A percentile compares a stretch with the other conserved stretches of the same genome.
These are phyloP conservation scores for Cheirogaleus major DNA, from an alignment of 2,797 vertebrate genomes.

Conservation along the genomic window DNA sequence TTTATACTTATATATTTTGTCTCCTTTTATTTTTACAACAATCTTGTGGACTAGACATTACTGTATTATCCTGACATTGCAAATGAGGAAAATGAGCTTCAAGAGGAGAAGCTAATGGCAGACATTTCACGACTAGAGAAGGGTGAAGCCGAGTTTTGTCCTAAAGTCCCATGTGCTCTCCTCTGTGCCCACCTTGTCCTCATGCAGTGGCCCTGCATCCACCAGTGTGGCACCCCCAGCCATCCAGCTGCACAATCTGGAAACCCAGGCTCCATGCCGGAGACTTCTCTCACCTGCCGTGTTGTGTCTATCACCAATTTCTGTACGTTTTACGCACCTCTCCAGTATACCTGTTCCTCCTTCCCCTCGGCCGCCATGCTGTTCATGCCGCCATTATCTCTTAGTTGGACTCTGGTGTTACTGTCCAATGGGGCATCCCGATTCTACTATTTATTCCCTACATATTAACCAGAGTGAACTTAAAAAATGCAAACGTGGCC, in stretches of 20 bases:
- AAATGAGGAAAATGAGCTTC: neutral
- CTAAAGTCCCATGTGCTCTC: neutral
- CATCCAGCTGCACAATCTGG: neutral
- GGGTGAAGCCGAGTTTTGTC: neutral
- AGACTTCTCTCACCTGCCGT: neutral
- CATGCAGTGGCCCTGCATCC: neutral
- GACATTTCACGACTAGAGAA: neutral
- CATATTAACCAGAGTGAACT: neutral
- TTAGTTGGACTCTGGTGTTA: neutral
- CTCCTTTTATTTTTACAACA: neutral
- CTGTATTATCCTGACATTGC: neutral
- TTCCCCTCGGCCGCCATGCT: rapidly evolving
- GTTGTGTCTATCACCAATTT: neutral
- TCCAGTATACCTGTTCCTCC: neutral
- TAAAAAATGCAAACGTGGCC: neutral
- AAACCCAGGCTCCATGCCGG: neutral
- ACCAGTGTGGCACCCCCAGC: rapidly evolving
- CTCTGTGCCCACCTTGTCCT: neutral
- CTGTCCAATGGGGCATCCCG: neutral
- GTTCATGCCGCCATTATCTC: too few species aligned
- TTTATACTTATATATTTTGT: neutral
- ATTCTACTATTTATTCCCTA: neutral
- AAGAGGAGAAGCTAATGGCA: neutral
- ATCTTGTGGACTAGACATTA: rapidly evolving
- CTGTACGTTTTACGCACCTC: neutral